Evolutionary conservation across 2,888 invertebrate species (phyloP).

Genomic region (Marasmarcha lunaedactyla): DNA sequence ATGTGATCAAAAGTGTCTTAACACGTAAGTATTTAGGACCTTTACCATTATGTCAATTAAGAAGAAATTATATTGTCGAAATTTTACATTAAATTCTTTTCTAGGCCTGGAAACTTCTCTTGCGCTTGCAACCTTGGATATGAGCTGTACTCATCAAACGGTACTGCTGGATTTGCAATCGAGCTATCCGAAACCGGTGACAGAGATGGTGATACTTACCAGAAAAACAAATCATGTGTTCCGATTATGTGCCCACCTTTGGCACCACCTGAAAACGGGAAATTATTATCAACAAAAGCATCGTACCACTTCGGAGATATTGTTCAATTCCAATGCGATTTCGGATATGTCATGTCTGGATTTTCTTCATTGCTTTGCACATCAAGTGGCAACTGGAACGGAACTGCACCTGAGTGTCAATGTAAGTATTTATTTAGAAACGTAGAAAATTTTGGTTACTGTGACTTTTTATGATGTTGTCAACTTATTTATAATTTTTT

Average conservation of each 20-base stretch:
- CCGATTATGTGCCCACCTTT: constrained; percentile 89
- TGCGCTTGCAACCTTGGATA: constrained; percentile 94
- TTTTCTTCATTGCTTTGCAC: constrained; percentile 88
- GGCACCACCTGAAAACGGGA: constrained; percentile 85
- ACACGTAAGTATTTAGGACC: constrained; percentile 69
- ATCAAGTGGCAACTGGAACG: constrained; percentile 93
- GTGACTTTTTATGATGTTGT: neutral
- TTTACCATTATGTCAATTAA: constrained; percentile 1
- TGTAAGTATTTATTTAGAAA: constrained; percentile 73
- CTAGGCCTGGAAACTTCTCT: constrained; percentile 84
- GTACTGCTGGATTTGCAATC: constrained; percentile 88
- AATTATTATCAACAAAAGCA: constrained; percentile 82
- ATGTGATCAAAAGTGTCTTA: constrained; percentile 93
- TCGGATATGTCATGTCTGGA: constrained; percentile 93
- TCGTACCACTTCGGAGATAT: constrained; percentile 91
- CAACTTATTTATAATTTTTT: constrained; percentile 20
- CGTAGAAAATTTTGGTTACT: no score
- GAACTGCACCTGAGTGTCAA: constrained; percentile 91
- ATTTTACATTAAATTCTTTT: constrained; percentile 14
- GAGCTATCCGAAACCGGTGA: constrained; percentile 87
- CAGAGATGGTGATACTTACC: constrained; percentile 88
- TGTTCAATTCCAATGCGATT: constrained; percentile 92
- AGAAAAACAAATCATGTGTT: constrained; percentile 94
- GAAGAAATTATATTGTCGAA: no score
- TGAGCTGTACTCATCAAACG: constrained; percentile 87